Base-by-base conservation (phyloP, 2,797 vertebrate genomes). In the Fundulus diaphanus region DNA sequence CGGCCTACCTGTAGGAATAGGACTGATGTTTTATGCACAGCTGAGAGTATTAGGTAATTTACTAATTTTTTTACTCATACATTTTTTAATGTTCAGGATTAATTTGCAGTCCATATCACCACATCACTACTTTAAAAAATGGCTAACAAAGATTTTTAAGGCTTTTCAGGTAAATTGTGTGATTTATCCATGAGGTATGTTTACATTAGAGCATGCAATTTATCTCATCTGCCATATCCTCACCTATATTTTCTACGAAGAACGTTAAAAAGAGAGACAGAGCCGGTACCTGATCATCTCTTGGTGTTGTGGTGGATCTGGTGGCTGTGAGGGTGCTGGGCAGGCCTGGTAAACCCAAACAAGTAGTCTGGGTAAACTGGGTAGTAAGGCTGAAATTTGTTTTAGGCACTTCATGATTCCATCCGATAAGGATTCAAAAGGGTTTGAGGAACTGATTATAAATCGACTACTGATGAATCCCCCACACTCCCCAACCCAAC, bases 21-120 rank as follows among this genome's bases (percentile, higher is more conserved):
- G 95, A 0, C 93, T 99, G 83, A 98, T 97, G 96, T 98, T 98
- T 76, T 59, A 33, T 0, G 92, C 96, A 2, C 22, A 92, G 3
- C 92, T 98, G 57, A 94, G 96, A 67, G 90, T 97, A 74, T 35
- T 97, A 1, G 97, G 98, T 98, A 94, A 78, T 42, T n/a, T 16
- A 7, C 70, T 80, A 0, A 67, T 78, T 46, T 4, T 1, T 11
- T 12, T 68, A n/a, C n/a, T n/a, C n/a, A n/a, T n/a, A n/a, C n/a
- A n/a, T 46, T 48, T 6, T 20, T 78, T 48, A 2, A 9, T 77
- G 52, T 81, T 8, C 37, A 24, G 42, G 40, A 16, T 15, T 27
- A 27, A 27, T 42, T 42, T 66, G 24, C 20, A 12, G 22, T 24
- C 9, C 24, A 7, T 66, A 42, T 66, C 63, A 66, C 24, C 24